Evolutionary conservation across 2,113 vertebrate genomes (phyloP), one percentile per base, ranked within the genome.

Genomic region (Epinephelus fuscoguttatus): DNA sequence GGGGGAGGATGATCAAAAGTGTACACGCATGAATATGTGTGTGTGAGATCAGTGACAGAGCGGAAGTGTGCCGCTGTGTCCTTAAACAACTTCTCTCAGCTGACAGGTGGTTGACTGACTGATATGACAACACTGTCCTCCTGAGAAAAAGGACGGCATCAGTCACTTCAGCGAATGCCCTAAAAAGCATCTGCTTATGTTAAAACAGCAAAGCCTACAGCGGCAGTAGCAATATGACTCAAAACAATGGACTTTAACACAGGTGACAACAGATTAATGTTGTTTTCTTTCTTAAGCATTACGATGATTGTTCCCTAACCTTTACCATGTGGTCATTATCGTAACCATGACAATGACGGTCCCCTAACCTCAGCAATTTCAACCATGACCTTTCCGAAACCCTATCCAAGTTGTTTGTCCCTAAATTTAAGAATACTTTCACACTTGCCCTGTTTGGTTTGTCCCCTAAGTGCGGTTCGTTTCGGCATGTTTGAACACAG

Each of bases 1-100:
- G 70, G 63, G 37, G 55, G 18, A 45, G 10, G 40, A 64, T 13
- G 61, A 87, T 75, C 69, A 75, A 69, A 83, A 27, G 27, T 69
- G 63, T 52, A 57, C 0, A 37, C 3, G 21, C 30, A 49, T 60
- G 42, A 21, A 57, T 0, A 6, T 62, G 27, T 53, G 63, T 52
- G 50, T 55, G 33, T 45, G 55, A 77, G 27, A 59, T 77, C 70
- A 27, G 63, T 42, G 67, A 52, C 40, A 0, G 23, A 37, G 52
- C 1, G 7, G 4, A 68, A 25, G 19, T 52, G 55, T 69, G 12
- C 42, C 33, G 17, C n/a, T 25, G 23, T 77, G 72, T 81, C 78
- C 78, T 81, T 21, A 76, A 52, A 85, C 45, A 27, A 30, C 19
- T 25, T 47, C 52, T 42, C 30, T 69, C 42, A 21, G 33, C 45